These are phyloP conservation scores for Colaptes auratus DNA, from an alignment of 2,113 vertebrate genomes.

Conservation along the genomic window DNA sequence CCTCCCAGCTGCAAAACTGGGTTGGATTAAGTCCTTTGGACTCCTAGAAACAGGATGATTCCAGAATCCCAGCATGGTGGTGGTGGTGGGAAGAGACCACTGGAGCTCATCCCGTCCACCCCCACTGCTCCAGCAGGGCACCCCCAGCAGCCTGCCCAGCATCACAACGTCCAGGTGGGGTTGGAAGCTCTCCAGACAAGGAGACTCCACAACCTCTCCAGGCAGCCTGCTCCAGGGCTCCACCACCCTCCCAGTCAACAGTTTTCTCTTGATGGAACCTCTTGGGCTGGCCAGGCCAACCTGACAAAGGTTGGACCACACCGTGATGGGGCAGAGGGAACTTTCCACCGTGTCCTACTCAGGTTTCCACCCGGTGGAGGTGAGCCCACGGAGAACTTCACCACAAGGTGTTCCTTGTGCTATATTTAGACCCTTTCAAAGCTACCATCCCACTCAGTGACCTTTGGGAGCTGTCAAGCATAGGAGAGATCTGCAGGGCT, in stretches of 20 bases:
- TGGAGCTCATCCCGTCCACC: background rate
- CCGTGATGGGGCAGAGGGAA: background rate
- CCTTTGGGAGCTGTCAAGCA: background rate
- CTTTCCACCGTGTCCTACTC: background rate
- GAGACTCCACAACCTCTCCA: background rate
- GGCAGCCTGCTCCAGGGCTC: background rate
- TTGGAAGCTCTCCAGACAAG: background rate
- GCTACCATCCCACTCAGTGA: background rate
- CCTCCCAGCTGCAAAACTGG: too few relatives aligned
- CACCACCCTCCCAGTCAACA: too few relatives aligned
- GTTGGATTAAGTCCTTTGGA: too few relatives aligned
- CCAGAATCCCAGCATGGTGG: background rate
- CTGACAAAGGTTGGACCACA: too few relatives aligned
- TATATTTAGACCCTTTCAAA: fast-evolving
- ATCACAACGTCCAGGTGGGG: background rate
- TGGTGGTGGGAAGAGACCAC: background rate
- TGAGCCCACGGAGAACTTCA: background rate
- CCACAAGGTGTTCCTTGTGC: background rate
- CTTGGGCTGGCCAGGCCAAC: too few relatives aligned
- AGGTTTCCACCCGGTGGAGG: background rate
- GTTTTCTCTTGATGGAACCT: too few relatives aligned
- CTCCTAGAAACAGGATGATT: too few relatives aligned
- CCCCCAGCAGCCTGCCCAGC: background rate
- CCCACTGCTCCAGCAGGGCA: background rate
- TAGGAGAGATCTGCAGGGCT: background rate